Conservation (phyloP, 2,888 invertebrate genomes). For the Drosophila rubida region DNA sequence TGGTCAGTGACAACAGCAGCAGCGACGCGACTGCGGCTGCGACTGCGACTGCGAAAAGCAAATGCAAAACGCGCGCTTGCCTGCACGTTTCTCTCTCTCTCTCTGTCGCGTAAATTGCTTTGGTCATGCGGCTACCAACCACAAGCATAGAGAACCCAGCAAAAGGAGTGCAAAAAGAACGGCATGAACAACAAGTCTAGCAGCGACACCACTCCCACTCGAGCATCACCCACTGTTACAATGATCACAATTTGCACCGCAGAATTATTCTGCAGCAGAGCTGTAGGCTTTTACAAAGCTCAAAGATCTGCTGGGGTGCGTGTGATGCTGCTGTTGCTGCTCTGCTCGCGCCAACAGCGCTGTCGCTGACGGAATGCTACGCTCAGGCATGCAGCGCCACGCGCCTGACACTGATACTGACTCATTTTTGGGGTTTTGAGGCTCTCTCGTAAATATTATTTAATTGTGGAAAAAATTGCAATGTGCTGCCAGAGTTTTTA, state of each 20-base stretch:
- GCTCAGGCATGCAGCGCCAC: conserved; percentile 64
- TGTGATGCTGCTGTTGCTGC: conserved; percentile 24
- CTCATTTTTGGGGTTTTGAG: conserved; percentile 61
- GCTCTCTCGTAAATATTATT: conserved; percentile 45
- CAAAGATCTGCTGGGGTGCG: conserved; percentile 8
- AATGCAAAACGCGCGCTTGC: conserved; percentile 42
- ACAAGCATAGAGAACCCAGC: background rate
- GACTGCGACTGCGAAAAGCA: conserved; percentile 26
- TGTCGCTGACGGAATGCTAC: conserved; percentile 45
- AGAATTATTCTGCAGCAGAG: conserved; percentile 29
- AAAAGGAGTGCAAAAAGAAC: conserved; percentile 19
- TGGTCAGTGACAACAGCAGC: conserved; percentile 66
- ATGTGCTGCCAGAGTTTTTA: conserved; percentile 30
- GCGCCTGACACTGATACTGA: conserved; percentile 64
- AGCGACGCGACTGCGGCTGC: conserved; percentile 45
- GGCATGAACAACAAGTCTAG: conserved; percentile 10
- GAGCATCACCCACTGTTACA: conserved; percentile 6
- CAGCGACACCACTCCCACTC: conserved; percentile 4
- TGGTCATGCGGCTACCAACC: conserved; percentile 10
- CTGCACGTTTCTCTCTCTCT: conserved; percentile 4
- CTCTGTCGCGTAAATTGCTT: background rate
- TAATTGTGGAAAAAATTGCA: conserved; percentile 54
- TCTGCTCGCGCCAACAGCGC: conserved; percentile 3
- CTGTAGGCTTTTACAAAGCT: background rate
- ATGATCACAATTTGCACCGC: conserved; percentile 30